Evolutionary conservation across 1,140 invertebrate genomes (phyloP), one percentile per base, ranked within the genome.

Genomic region (Apis laboriosa): DNA sequence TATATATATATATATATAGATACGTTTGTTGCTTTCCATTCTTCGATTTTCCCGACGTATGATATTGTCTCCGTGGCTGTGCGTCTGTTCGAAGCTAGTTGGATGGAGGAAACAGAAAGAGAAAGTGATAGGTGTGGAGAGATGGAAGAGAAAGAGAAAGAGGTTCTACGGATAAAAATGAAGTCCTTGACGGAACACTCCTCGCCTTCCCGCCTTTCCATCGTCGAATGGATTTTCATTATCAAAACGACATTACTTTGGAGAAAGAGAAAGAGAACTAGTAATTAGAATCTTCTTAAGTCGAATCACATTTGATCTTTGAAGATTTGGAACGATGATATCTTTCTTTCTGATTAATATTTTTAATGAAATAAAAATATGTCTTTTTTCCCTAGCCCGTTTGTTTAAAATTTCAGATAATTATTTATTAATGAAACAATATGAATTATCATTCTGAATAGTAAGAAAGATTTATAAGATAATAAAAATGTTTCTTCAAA

Each of bases 31-130:
- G 24, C 17, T 63, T 58, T 9, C 56, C 75, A 28, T 67, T 17
- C 56, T 83, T 83, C 75, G 66, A 83, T 83, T 83, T 64, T 71
- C 63, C 17, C 72, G 60, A 60, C 63, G 53, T 67, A 76, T 28
- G 72, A 82, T 60, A 81, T 82, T 82, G 55, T 77, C 73, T 68
- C 11, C 61, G 51, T 66, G 60, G 51, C 34, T 43, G 51, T 49
- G 51, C 60, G 58, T 49, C 60, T 74, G 43, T 66, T 80, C 60
- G 60, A 17, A 19, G 17, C 24, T 55, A 28, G 49, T 55, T 58
- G 24, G 4, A 21, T 15, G n/a, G 19, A 15, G 49, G 43, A 53
- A 19, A 2, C 11, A 15, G 11, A 34, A 12, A 11, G 49, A 24
- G 4, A n/a, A 21, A 49, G 24, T 49, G 34, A 19, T 34, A 61